Base-by-base conservation (phyloP, 2,113 vertebrate species). In the Ammodytes marinus region DNA sequence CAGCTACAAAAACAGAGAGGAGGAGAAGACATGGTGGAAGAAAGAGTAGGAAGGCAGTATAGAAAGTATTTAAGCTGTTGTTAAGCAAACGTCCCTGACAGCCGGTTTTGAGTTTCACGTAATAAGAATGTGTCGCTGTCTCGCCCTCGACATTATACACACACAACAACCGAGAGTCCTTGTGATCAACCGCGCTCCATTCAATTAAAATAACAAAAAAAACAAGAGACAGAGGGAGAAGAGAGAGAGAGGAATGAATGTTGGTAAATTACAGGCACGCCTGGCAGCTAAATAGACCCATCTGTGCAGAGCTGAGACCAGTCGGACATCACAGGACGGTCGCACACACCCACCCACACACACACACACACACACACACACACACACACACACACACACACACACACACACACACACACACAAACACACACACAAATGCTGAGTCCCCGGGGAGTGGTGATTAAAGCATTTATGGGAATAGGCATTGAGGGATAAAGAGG, bases 401-500 rank as follows among this genome's bases (percentile, higher is more conserved):
- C 88, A 80, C 81, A 53, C 72, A 71, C 86, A 4, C 68, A 77
- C 80, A 71, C 77, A 74, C 45, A 57, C 79, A 79, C 87, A 27
- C 80, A 81, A 84, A 70, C 85, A 85, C 55, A 88, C 86, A 83
- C 84, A 90, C 83, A 79, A 74, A 81, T 27, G 76, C 86, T 65
- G 50, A 74, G 68, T 89, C 94, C 83, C 88, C 27, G 1, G 89
- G 89, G 92, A 91, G 86, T 52, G 67, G 91, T 93, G 92, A 94
- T 93, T 94, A 94, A 89, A 92, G 90, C 92, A 86, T 94, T 93
- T 92, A 93, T 93, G 90, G 87, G 91, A 92, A 91, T 93, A 94
- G 93, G 92, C 91, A 93, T 90, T 86, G 80, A 92, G 91, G 87
- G 90, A 95, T 93, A 94, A 94, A 93, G 91, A 90, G 87, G 82